These are phyloP conservation scores for Xestia sexstrigata DNA, from an alignment of 2,888 invertebrate genomes.

Conservation along the genomic window DNA sequence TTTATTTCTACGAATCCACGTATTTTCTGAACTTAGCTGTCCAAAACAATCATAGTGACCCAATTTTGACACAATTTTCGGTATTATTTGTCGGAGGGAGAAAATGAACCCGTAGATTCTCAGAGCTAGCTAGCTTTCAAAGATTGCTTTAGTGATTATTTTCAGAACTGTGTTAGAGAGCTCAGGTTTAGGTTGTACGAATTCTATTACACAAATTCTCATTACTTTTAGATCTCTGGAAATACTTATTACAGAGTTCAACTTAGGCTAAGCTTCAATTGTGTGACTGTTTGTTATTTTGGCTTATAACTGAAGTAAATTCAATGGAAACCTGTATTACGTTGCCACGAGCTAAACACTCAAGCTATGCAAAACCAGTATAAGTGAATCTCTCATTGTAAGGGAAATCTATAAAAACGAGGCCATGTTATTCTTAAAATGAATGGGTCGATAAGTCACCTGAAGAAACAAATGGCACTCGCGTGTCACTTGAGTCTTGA, in stretches of 20 bases:
- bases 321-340: neutral
- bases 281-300: neutral
- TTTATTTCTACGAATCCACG: neutral
- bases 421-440: neutral
- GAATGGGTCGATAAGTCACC: neutral
- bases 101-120: constrained; percentile 7
- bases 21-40: neutral
- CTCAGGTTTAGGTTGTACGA: neutral
- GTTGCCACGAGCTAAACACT: neutral
- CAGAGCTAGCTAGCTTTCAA: constrained; percentile 6
- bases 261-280: neutral
- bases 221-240: neutral
- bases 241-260: constrained; percentile 4
- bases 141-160: neutral
- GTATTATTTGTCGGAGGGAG: neutral
- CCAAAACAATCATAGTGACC: neutral
- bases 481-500: neutral
- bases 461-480: neutral
- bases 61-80: neutral
- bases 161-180: constrained; percentile 9
- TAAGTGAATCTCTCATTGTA: neutral
- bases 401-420: neutral
- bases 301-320: neutral
- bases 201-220: neutral
- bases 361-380: neutral